Conservation (phyloP, 2,797 vertebrate species). For the Eurystomus glaucurus region DNA sequence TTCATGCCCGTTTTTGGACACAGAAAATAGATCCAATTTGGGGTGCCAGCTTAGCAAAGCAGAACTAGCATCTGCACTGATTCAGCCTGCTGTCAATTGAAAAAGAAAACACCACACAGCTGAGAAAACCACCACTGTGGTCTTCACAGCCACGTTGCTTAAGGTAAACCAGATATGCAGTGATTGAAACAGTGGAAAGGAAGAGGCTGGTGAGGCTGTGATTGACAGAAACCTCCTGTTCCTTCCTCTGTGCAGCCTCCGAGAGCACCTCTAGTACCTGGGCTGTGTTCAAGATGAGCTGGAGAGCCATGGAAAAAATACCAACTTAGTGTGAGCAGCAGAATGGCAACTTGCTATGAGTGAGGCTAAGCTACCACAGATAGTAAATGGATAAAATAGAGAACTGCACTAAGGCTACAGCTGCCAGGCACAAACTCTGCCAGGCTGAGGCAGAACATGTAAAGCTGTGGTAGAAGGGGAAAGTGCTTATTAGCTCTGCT, state of each 20-base stretch:
- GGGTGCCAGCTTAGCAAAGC: neutral
- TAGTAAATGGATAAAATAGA: neutral
- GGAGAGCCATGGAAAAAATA: neutral
- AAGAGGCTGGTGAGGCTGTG: accelerated
- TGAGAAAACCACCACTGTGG: neutral
- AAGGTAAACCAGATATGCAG: neutral
- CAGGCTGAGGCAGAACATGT: neutral
- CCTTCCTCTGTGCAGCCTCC: neutral
- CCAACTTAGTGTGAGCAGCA: neutral
- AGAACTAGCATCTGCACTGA: neutral
- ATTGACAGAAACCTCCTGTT: neutral
- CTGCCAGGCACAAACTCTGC: neutral
- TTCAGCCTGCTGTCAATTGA: neutral
- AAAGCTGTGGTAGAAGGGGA: neutral
- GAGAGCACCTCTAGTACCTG: neutral
- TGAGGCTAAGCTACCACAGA: neutral
- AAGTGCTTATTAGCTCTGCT: neutral
- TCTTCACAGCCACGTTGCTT: neutral
- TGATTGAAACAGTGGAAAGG: neutral
- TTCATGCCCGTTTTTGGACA: neutral
- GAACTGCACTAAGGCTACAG: neutral
- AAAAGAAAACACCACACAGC: neutral
- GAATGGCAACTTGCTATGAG: neutral
- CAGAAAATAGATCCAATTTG: neutral
- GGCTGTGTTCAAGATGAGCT: neutral